Evolutionary conservation across 2,888 invertebrate genomes (phyloP).

Genomic region (Halictus ligatus): DNA sequence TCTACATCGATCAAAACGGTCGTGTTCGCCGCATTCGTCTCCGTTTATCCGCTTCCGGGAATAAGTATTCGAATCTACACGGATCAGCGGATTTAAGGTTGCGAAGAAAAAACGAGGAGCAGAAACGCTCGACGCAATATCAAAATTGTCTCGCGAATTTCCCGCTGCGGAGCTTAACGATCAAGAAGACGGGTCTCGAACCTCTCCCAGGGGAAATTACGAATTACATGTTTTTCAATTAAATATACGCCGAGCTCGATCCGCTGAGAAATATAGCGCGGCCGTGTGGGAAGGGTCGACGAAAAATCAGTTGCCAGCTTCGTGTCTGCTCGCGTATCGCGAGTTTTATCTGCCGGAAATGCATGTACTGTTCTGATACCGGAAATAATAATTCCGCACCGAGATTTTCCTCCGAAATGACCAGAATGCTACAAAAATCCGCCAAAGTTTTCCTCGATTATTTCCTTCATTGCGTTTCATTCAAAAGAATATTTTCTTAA

Average conservation of each 20-base stretch:
- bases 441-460: background rate
- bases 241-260: conserved; percentile 52
- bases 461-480: background rate
- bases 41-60: background rate
- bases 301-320: conserved; percentile 39
- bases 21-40: background rate
- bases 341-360: conserved; percentile 12
- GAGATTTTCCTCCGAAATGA: background rate
- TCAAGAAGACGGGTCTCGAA: conserved; percentile 27
- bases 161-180: conserved; percentile 44
- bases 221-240: conserved; percentile 75
- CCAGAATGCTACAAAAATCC: background rate
- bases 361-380: background rate
- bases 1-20: background rate
- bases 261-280: conserved; percentile 60
- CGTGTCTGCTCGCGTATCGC: conserved; percentile 11
- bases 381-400: background rate
- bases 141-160: conserved; percentile 54
- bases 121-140: conserved; percentile 24
- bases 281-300: conserved; percentile 9
- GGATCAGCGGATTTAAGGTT: conserved; percentile 2
- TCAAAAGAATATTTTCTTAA: background rate
- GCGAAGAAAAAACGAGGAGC: background rate
- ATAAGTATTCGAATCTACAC: conserved; percentile 23
- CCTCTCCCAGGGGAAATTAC: conserved; percentile 71